These are phyloP conservation scores for Acholoe squamosa DNA, from an alignment of 2,888 invertebrate genomes.

Conservation along the genomic window DNA sequence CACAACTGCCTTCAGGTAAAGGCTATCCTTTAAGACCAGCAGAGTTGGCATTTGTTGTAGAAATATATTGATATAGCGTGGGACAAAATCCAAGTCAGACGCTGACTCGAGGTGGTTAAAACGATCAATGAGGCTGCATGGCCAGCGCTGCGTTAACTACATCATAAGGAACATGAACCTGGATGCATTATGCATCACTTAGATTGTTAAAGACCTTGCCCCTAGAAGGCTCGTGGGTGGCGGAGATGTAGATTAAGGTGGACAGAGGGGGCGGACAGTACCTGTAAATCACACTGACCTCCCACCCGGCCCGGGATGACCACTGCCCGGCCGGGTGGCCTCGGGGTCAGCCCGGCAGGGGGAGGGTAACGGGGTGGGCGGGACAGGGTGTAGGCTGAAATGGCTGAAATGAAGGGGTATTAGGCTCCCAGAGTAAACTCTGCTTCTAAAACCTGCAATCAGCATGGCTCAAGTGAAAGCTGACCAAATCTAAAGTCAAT, in stretches of 20 bases:
- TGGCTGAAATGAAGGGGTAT: not conserved
- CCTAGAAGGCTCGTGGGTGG: not conserved
- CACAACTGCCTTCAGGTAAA: no score
- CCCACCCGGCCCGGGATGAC: slow-evolving; percentile 7
- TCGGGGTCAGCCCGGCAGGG: not conserved
- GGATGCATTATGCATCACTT: no score
- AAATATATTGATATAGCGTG: no score
- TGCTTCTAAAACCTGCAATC: slow-evolving; percentile 10
- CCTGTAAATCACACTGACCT: slow-evolving; percentile 27
- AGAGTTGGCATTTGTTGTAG: no score
- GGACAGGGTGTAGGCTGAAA: no score
- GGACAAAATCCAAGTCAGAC: no score
- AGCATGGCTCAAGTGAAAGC: not conserved
- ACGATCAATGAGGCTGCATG: no score
- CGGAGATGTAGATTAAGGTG: not conserved
- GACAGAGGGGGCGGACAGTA: slow-evolving; percentile 11
- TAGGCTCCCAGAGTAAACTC: slow-evolving; percentile 27
- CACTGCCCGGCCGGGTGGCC: not conserved
- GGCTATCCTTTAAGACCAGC: no score
- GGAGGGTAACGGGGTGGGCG: not conserved
- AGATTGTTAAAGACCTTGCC: not conserved
- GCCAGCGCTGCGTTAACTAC: no score
- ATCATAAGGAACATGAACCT: no score
- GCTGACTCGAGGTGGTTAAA: no score
- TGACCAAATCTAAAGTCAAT: not conserved